These are phyloP conservation scores for Shinisaurus crocodilurus DNA, from an alignment of 2,113 vertebrate species.

Conservation along the genomic window DNA sequence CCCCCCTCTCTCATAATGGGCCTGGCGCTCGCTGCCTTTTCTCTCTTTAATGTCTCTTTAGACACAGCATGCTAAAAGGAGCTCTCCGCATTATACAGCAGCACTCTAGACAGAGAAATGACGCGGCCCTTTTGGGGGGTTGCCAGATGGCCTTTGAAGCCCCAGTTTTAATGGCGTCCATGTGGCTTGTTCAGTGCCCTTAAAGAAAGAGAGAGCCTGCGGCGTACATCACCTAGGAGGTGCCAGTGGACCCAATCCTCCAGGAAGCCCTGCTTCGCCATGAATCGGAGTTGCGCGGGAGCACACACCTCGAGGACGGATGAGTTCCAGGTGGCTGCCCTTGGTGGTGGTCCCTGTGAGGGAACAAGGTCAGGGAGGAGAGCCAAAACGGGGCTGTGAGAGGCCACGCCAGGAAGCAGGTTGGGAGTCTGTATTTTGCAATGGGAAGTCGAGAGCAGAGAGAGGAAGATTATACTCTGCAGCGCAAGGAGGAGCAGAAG, in stretches of 20 bases:
- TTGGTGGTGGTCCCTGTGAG: too few relatives aligned
- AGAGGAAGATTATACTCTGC: not conserved
- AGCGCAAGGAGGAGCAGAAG: not conserved
- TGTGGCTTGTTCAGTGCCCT: not conserved
- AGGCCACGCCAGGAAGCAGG: not conserved
- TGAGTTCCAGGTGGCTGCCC: too few relatives aligned
- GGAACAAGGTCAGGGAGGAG: too few relatives aligned
- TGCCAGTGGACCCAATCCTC: not conserved
- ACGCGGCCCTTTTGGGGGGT: not conserved
- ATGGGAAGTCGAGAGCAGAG: not conserved
- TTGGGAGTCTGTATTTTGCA: not conserved
- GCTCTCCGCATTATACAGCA: not conserved
- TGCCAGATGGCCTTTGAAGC: not conserved
- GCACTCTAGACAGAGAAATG: not conserved
- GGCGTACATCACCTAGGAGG: not conserved
- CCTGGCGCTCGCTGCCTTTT: not conserved
- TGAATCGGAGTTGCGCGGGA: too few relatives aligned
- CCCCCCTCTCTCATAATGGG: not conserved
- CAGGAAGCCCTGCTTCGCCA: rapidly evolving
- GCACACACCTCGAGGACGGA: too few relatives aligned
- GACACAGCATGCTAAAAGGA: not conserved
- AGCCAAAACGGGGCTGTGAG: not conserved
- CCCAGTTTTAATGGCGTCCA: rapidly evolving
- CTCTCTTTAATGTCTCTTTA: not conserved
- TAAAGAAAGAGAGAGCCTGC: not conserved